phyloP scores from a whole-genome alignment of 2,888 invertebrate species.

The Brachynemurus nebulosus region DNA sequence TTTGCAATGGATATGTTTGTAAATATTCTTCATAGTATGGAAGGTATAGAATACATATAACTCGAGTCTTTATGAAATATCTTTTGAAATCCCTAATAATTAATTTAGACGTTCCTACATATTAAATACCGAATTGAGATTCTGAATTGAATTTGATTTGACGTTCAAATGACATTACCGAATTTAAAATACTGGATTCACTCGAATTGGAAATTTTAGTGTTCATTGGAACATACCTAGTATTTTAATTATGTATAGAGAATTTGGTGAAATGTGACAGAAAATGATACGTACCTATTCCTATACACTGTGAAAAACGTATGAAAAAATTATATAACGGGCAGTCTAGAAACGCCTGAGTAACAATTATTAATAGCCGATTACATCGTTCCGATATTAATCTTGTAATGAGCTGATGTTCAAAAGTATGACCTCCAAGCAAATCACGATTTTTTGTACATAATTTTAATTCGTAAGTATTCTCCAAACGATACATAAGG shows the following conservation, averaged over 20 bases:
- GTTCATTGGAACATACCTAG: background rate
- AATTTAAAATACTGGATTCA: too few species aligned
- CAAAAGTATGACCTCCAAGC: constrained; percentile 52
- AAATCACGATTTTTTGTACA: constrained; percentile 63
- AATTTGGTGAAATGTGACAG: background rate
- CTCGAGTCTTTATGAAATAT: too few species aligned
- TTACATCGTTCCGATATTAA: constrained; percentile 66
- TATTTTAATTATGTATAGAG: background rate
- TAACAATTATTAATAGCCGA: constrained; percentile 63
- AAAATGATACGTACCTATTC: constrained; percentile 59
- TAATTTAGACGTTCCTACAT: too few species aligned
- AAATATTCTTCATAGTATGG: too few species aligned
- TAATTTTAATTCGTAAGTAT: constrained; percentile 46
- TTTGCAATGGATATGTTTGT: too few species aligned
- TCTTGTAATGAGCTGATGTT: constrained; percentile 55
- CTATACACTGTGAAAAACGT: constrained; percentile 64
- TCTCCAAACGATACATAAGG: constrained; percentile 47
- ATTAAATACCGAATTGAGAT: too few species aligned
- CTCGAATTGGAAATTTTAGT: too few species aligned
- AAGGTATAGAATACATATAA: too few species aligned
- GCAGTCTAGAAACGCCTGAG: constrained; percentile 61
- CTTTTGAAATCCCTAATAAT: too few species aligned
- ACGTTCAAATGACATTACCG: too few species aligned
- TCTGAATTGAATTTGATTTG: too few species aligned
- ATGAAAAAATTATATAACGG: constrained; percentile 63